Evolutionary conservation across 2,888 invertebrate genomes (phyloP), one percentile per base, ranked within the genome.

Genomic region (Plebejus anna): DNA sequence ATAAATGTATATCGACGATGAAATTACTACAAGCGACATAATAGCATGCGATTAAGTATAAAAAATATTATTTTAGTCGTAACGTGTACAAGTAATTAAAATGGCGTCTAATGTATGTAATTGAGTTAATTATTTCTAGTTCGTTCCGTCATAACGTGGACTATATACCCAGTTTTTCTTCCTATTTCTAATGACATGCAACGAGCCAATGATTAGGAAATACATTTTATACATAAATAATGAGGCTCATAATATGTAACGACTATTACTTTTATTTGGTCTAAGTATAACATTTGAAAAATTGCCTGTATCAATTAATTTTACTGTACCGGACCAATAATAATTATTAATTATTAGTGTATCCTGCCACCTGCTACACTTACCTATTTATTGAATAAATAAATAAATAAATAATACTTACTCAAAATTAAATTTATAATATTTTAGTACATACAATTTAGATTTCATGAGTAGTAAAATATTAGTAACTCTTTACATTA

Each of bases 121-220:
- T 73, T 51, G 28, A 51, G 55, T 4, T 55, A 55, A 73, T 28
- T 73, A 51, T 73, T 51, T 73, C 51, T 73, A 73, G 51, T 73
- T 36, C 16, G 66, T 66, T 66, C 66, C 32, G 32, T 32, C 32
- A 66, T 66, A 36, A 66, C 36, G 28, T 66, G 32, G 66, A 32
- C 32, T 36, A 66, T 66, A 32, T 66, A 66, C 66, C 66, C 66
- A 66, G 66, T 66, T 66, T 36, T 66, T 66, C 66, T 36, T 66
- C 66, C 66, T 66, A 66, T 66, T 13, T 66, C 1, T 66, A 66
- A 66, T 66, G 32, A 66, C 66, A 13, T 61, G 66, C 32, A 36
- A 32, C 66, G 13, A 36, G 32, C 4, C 32, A 13, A 32, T 66
- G 16, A 13, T 66, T 36, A 66, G 66, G 36, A 66, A 32, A 66